Evolutionary conservation across 2,113 vertebrate genomes (phyloP), one percentile per base, ranked within the genome.

Genomic region (Melanocharis versteri): DNA sequence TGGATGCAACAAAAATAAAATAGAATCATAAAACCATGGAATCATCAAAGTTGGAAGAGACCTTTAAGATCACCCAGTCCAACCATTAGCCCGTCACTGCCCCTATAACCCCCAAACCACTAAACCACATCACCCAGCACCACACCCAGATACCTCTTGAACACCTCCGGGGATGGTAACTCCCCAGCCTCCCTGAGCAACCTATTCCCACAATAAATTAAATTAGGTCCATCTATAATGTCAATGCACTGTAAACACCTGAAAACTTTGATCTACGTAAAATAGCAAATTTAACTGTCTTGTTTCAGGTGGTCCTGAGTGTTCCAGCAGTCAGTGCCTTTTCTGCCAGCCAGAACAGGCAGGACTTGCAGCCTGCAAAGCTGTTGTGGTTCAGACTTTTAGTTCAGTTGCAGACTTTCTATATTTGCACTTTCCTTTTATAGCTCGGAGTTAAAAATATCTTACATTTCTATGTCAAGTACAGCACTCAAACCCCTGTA

Each of bases 371-470:
- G 54, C 42, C 51, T 81, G 58, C 0, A 4, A 92, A 60, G 39
- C 21, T 73, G 39, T 40, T 51, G 48, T 33, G 31, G 76, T 92
- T 92, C 91, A 94, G 47, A 70, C 39, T 81, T 88, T 81, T 88
- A 78, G 44, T 86, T 92, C 93, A 92, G n/a, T 71, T 24, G 17
- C 82, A 94, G 90, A 76, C 66, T 45, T 92, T 83, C 89, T 92
- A 84, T 95, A 96, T 92, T 94, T 92, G 51, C n/a, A 40, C 72
- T 89, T 94, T 92, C 95, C 48, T 91, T 78, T 96, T 89, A 94
- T 94, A 95, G 83, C 72, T 84, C 51, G 60, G 82, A 93, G 87
- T 54, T 92, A 94, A 96, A 96, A 95, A 95, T 97, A 97, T 13
- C 90, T 73, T 61, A 72, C 9, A 11, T 91, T 97, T 96, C 81